Percentiles rank a stretch among this genome's conserved stretches.
Evolutionary conservation across 2,888 invertebrate species (phyloP).

Genomic region (Scelioninae gen. 2): DNA sequence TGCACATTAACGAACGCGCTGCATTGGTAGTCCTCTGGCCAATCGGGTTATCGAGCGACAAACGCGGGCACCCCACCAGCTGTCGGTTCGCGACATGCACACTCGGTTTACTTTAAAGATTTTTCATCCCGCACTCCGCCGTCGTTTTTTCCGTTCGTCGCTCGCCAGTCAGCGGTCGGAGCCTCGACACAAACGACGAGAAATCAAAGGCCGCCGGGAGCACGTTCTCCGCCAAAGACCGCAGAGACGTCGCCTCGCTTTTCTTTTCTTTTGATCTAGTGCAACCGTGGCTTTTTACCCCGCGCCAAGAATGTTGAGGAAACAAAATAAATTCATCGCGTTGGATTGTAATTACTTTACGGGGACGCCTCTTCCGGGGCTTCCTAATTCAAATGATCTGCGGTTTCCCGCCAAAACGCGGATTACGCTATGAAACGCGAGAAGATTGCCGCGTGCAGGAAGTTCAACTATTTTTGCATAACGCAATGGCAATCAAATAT

Average conservation of each 20-base stretch:
- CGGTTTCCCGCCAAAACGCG: too few species aligned
- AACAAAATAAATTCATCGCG: too few species aligned
- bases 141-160: slow-evolving; percentile 47
- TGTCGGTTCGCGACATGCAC: slow-evolving; percentile 60
- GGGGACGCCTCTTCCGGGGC: too few species aligned
- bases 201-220: slow-evolving; percentile 52
- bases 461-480: too few species aligned
- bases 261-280: slow-evolving; percentile 44
- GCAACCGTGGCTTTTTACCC: slow-evolving; percentile 30
- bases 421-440: too few species aligned
- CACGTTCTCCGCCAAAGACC: slow-evolving; percentile 47
- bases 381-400: too few species aligned
- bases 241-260: slow-evolving; percentile 51
- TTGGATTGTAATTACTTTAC: too few species aligned
- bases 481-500: too few species aligned
- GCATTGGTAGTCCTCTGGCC: slow-evolving; percentile 70
- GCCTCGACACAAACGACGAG: slow-evolving; percentile 57
- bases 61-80: slow-evolving; percentile 67
- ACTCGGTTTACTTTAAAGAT: slow-evolving; percentile 68
- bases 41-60: slow-evolving; percentile 69
- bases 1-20: slow-evolving; percentile 62
- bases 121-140: slow-evolving; percentile 58
- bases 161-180: slow-evolving; percentile 49
- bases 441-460: too few species aligned
- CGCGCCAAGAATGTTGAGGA: slow-evolving; percentile 36